Evolutionary conservation across 2,113 vertebrate genomes (phyloP).

Genomic region (Paramisgurnus dabryanus): DNA sequence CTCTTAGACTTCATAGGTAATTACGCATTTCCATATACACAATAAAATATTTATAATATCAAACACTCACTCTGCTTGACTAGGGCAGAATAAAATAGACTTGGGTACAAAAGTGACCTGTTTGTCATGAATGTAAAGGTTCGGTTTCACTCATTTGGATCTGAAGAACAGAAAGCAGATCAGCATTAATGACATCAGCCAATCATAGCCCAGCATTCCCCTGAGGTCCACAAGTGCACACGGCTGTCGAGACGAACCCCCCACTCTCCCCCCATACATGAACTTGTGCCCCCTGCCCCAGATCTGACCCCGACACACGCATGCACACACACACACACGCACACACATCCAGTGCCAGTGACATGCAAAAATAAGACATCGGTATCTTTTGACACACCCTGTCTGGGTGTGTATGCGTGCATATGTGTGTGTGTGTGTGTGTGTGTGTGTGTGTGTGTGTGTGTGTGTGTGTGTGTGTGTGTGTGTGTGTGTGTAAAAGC

Average conservation of each 20-base stretch:
- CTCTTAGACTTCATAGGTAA: not conserved
- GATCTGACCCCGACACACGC: constrained; percentile 41
- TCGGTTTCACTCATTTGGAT: constrained; percentile 5
- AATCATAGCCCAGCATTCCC: constrained; percentile 28
- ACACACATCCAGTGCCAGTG: not conserved
- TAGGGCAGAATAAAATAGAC: not conserved
- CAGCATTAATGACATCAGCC: constrained; percentile 9
- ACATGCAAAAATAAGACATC: constrained; percentile 17
- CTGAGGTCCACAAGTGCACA: constrained; percentile 9
- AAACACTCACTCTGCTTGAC: not conserved
- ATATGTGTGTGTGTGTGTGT: constrained; percentile 7
- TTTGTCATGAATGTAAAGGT: not conserved
- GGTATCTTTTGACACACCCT: constrained; percentile 33
- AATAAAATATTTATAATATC: not conserved
- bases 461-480: not conserved
- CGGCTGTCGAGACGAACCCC: not conserved
- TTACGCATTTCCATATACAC: not conserved
- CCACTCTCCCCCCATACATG: constrained; percentile 24
- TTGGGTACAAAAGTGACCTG: not conserved
- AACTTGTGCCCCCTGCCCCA: constrained; percentile 45
- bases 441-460: not conserved
- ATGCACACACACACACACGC: not conserved
- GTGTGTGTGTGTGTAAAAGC: not conserved
- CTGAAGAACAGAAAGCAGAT: constrained; percentile 2
- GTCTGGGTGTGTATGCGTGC: constrained; percentile 11